Base-by-base conservation (phyloP, 2,888 invertebrate species). In the Rhodophaea formosa region DNA sequence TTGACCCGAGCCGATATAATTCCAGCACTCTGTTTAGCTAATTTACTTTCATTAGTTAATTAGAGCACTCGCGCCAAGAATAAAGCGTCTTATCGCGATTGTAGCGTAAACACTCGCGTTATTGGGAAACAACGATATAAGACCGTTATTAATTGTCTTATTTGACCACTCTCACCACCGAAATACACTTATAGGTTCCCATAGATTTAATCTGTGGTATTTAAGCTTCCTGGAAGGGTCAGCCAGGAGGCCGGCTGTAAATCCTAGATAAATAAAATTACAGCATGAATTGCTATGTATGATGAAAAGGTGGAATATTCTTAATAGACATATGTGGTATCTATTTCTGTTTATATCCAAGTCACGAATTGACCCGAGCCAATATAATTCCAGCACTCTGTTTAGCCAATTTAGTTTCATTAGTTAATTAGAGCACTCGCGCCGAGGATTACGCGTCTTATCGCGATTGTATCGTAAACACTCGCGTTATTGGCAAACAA, bases 41-140 rank as follows among this genome's bases (percentile, higher is more conserved):
- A 54, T 45, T 14, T 54, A 54, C 45, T 54, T 54, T 54, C 54
- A 54, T 54, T 54, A 54, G 30, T 54, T 54, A 54, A 54, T 54
- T 45, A 54, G 44, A 44, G 12, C 23, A 54, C 29, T 23, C 35
- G 7, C 44, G 14, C 14, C 15, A 3, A 43, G 39, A 17, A 39
- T 52, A 17, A 39, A 10, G 12, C 39, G 39, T 39, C 52, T 53
- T 51, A 35, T 51, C 35, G 52, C 52, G n/a, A 23, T 53, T 17
- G 16, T 14, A 35, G 10, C 42, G 39, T 16, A 53, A 53, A 53
- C 52, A 53, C 16, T 39, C 5, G 12, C 10, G 12, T n/a, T 39
- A 39, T 39, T 39, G 12, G 39, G 5, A 39, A 39, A 39, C 39
- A 39, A n/a, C n/a, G n/a, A n/a, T n/a, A n/a, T n/a, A n/a, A n/a